Evolutionary conservation across 2,113 vertebrate species (phyloP).

Genomic region (Notothenia coriiceps): DNA sequence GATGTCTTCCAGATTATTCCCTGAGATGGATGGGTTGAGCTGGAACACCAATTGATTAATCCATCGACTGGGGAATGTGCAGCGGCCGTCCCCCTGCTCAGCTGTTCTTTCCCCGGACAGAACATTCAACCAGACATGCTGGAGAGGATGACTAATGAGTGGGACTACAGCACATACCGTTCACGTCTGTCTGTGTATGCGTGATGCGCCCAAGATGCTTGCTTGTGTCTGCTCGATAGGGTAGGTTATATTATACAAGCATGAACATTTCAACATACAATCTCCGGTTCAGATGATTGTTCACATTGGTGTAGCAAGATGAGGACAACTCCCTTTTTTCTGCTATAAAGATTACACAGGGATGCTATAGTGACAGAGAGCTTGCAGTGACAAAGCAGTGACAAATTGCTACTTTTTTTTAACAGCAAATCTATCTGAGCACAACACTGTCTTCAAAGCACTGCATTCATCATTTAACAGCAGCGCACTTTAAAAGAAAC

Average conservation of each 20-base stretch:
- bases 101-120: constrained; percentile 73
- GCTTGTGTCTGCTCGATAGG: constrained; percentile 36
- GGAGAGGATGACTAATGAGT: constrained; percentile 79
- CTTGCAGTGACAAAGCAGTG: constrained; percentile 29
- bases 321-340: neutral
- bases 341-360: constrained; percentile 2
- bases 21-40: constrained; percentile 77
- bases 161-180: constrained; percentile 52
- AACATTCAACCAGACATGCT: constrained; percentile 72
- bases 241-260: constrained; percentile 34
- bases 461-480: constrained; percentile 8
- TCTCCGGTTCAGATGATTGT: constrained; percentile 19
- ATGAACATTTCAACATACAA: constrained; percentile 7
- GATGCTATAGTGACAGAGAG: constrained; percentile 13
- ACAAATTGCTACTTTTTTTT: constrained; percentile 31
- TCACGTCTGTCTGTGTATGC: constrained; percentile 48
- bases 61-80: constrained; percentile 80
- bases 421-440: constrained; percentile 26
- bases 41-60: constrained; percentile 83
- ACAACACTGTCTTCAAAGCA: constrained; percentile 30
- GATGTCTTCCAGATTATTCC: constrained; percentile 82
- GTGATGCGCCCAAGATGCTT: constrained; percentile 29
- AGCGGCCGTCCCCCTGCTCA: constrained; percentile 67
- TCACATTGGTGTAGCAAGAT: constrained; percentile 5
- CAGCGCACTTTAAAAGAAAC: constrained; percentile 10